Conservation (phyloP, 37 sponge, comb jelly and placozoan species). For the Ephydatia muelleri region DNA sequence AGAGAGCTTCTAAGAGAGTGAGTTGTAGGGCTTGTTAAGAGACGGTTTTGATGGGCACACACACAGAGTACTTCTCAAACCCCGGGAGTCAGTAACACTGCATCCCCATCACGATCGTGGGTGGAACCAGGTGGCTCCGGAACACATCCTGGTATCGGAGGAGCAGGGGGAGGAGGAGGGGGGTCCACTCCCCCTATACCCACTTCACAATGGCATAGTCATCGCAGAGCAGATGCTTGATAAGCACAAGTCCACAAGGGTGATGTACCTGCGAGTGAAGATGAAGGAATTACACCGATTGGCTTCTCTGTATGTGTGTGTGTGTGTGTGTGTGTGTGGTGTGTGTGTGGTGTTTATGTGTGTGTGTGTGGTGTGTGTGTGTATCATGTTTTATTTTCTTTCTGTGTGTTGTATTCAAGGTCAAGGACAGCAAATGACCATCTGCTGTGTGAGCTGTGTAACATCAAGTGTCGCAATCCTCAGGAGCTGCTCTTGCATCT, state of each 20-base stretch:
- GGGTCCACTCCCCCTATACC: conserved; percentile 27
- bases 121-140: conserved; percentile 65
- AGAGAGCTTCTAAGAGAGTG: conserved; percentile 45
- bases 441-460: conserved; percentile 55
- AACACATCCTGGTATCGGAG: conserved; percentile 41
- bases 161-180: not conserved
- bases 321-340: not conserved
- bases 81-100: conserved; percentile 17
- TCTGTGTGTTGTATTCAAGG: not conserved
- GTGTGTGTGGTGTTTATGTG: not conserved
- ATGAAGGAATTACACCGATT: conserved; percentile 48
- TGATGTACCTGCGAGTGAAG: conserved; percentile 27
- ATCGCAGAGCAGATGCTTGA: conserved; percentile 41
- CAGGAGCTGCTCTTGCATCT: conserved; percentile 48
- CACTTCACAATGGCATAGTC: conserved; percentile 59
- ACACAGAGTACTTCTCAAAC: conserved; percentile 35
- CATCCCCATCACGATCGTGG: conserved; percentile 7
- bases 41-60: too few species aligned
- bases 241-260: conserved; percentile 12
- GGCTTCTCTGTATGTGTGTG: conserved; percentile 41
- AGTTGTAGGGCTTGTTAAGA: too few species aligned
- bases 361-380: not conserved
- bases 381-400: not conserved
- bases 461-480: conserved; percentile 19
- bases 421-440: conserved; percentile 17